Evolutionary conservation across 2,113 vertebrate genomes (phyloP).

Genomic region (Aepyceros melampus): DNA sequence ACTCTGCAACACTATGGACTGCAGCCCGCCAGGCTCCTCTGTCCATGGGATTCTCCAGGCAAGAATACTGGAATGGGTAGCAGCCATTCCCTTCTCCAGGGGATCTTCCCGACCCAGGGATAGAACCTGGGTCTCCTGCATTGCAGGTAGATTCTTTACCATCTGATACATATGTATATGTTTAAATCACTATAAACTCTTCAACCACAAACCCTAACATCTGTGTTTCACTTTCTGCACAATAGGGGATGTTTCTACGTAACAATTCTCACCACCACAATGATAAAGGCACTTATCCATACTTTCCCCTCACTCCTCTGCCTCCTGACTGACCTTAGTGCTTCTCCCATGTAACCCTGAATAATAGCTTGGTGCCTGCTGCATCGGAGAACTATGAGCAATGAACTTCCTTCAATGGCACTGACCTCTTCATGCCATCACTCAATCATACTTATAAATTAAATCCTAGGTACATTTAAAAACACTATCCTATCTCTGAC

Average conservation of each 20-base stretch:
- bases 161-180: background rate
- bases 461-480: conserved; percentile 17
- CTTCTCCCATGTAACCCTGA: background rate
- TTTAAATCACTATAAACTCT: background rate
- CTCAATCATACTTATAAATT: background rate
- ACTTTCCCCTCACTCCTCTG: background rate
- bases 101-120: background rate
- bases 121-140: background rate
- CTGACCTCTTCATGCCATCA: background rate
- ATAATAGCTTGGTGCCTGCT: background rate
- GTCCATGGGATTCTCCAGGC: background rate
- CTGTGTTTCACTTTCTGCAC: background rate
- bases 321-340: background rate
- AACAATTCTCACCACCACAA: background rate
- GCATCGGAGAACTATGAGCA: background rate
- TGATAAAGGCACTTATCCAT: background rate
- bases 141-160: background rate
- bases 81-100: background rate
- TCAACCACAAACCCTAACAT: background rate
- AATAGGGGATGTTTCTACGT: background rate
- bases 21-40: background rate
- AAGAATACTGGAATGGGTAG: background rate
- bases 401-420: background rate
- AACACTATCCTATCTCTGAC: background rate
- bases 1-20: background rate